These are phyloP conservation scores for Silvanus unidentatus DNA, from an alignment of 2,888 invertebrate genomes.

Conservation along the genomic window DNA sequence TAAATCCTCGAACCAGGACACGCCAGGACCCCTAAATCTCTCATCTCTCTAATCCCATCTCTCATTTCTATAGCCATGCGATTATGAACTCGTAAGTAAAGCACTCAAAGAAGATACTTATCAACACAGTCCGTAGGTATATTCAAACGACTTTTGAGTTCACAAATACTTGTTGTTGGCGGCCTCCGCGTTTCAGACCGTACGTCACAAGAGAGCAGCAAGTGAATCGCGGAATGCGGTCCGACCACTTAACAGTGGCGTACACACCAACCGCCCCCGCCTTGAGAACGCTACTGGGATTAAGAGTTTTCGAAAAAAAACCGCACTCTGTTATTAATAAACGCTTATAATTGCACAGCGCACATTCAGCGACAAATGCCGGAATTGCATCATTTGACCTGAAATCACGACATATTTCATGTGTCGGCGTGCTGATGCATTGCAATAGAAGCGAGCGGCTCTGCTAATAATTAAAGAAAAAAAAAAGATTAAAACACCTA, in stretches of 20 bases:
- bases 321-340: no score
- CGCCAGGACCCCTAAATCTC: conserved; percentile 14
- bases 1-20: no score
- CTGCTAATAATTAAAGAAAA: conserved; percentile 22
- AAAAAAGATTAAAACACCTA: conserved; percentile 15
- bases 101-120: conserved; percentile 24
- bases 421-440: no score
- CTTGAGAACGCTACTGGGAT: conserved; percentile 25
- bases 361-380: neutral
- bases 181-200: conserved; percentile 22
- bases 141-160: conserved; percentile 6
- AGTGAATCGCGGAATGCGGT: conserved; percentile 40
- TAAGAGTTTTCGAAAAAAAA: neutral
- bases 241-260: conserved; percentile 33
- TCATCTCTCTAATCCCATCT: conserved; percentile 29
- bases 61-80: conserved; percentile 32
- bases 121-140: conserved; percentile 10
- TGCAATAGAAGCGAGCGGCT: conserved; percentile 16
- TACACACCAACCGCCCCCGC: conserved; percentile 29
- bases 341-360: no score
- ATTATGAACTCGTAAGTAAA: conserved; percentile 30
- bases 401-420: conserved; percentile 1
- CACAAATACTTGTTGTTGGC: neutral
- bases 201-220: conserved; percentile 33
- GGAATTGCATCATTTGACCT: conserved; percentile 1